Percentiles rank a stretch among this genome's conserved stretches.
Conservation (phyloP, 2,113 vertebrate genomes). For the Myrmecobius fasciatus region DNA sequence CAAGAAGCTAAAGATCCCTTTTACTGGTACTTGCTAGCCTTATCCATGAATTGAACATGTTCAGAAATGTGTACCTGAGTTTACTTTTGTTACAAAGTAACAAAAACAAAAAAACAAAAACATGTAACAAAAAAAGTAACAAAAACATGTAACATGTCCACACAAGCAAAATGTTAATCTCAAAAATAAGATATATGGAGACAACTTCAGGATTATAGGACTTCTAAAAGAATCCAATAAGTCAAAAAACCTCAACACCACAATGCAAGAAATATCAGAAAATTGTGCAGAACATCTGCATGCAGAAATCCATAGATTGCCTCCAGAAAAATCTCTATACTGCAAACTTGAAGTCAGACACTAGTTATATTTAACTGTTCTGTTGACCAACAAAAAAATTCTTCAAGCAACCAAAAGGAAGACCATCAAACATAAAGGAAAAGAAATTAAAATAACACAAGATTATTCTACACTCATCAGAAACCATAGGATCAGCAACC, state of each 20-base stretch:
- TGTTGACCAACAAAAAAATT: neutral
- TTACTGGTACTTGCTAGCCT: neutral
- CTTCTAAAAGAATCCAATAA: neutral
- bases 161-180: neutral
- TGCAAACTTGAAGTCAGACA: neutral
- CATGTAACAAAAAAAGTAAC: no score
- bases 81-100: no score
- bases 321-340: neutral
- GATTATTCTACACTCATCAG: neutral
- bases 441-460: neutral
- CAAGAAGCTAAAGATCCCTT: neutral
- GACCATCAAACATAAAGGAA: neutral
- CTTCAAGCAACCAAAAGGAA: neutral
- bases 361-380: neutral
- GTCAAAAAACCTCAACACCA: neutral
- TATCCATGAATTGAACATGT: neutral
- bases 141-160: neutral
- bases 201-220: neutral
- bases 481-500: neutral
- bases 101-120: no score
- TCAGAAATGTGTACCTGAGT: neutral
- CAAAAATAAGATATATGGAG: neutral
- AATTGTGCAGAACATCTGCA: neutral
- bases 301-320: neutral
- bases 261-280: neutral